Base-by-base conservation (phyloP, 2,888 invertebrate genomes). In the Asteroscopus sphinx region DNA sequence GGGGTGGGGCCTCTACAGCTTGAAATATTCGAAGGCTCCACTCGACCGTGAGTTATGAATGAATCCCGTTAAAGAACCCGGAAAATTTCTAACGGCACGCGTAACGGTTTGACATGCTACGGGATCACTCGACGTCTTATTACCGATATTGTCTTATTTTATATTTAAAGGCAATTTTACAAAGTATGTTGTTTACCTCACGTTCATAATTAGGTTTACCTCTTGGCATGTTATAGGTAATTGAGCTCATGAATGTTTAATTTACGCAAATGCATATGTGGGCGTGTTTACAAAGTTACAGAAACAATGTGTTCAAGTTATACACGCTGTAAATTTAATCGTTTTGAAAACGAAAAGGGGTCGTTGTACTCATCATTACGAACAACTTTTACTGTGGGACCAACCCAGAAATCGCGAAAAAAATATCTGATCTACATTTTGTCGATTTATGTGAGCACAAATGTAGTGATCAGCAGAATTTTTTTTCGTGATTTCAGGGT, bases 21-120 rank as follows among this genome's bases (percentile, higher is more conserved):
- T 93, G 93, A 92, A 94, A 94, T 93, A 93, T 93, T 93, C 90
- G 93, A 92, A 92, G 88, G 90, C 89, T 91, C 90, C 91, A 89
- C 90, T 93, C 93, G 90, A 70, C 92, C 92, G 92, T 92, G 91
- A 93, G 93, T 94, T 94, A 94, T 94, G 94, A 93, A 94, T 92
- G 93, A 92, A 92, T 91, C 92, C 91, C 90, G 93, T 88, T 91
- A 92, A 93, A 93, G 91, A 93, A 90, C 89, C 93, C 91, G 92
- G 93, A 94, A 93, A 93, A 93, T 93, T 93, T 91, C 87, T 87
- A 91, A 88, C 92, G 87, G 87, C 85, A 83, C 79, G 82, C 80
- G 81, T 79, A 77, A 71, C 81, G 77, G 79, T 74, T 73, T 78
- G 82, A 80, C 82, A 82, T 73, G 81, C 80, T 65, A 64, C 68